Percentiles rank a stretch among this genome's conserved stretches.
These are phyloP conservation scores for Drosophila mimica DNA, from an alignment of 2,888 invertebrate species.

Conservation along the genomic window DNA sequence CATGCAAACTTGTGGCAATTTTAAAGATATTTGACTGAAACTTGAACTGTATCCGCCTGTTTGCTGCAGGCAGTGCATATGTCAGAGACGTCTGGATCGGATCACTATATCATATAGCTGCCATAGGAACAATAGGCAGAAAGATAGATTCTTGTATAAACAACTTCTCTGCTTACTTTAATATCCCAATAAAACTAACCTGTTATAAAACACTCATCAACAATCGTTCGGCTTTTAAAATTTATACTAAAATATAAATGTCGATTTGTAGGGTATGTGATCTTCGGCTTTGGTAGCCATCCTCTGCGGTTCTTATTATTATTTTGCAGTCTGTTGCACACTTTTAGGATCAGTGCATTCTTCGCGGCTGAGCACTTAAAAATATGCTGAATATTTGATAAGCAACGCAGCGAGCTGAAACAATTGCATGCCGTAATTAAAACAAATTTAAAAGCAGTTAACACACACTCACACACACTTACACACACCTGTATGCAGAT, in stretches of 20 bases:
- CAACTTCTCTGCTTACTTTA: conserved; percentile 10
- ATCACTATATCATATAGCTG: background rate
- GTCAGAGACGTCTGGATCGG: background rate
- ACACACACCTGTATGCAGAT: conserved; percentile 9
- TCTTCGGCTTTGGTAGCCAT: background rate
- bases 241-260: background rate
- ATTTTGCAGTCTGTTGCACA: conserved; percentile 45
- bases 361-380: conserved; percentile 71
- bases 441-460: conserved; percentile 80
- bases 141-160: background rate
- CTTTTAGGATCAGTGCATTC: conserved; percentile 69
- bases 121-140: background rate
- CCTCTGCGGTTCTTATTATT: background rate
- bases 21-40: background rate
- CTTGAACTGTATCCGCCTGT: background rate
- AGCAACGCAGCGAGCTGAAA: conserved; percentile 25
- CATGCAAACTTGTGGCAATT: background rate
- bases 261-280: background rate
- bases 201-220: background rate
- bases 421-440: conserved; percentile 66
- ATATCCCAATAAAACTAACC: background rate
- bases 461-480: conserved; percentile 39
- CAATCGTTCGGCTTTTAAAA: background rate
- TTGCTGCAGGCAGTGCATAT: background rate
- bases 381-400: conserved; percentile 73